Evolutionary conservation across 2,113 vertebrate genomes (phyloP).

Genomic region (Pangasianodon gigas): DNA sequence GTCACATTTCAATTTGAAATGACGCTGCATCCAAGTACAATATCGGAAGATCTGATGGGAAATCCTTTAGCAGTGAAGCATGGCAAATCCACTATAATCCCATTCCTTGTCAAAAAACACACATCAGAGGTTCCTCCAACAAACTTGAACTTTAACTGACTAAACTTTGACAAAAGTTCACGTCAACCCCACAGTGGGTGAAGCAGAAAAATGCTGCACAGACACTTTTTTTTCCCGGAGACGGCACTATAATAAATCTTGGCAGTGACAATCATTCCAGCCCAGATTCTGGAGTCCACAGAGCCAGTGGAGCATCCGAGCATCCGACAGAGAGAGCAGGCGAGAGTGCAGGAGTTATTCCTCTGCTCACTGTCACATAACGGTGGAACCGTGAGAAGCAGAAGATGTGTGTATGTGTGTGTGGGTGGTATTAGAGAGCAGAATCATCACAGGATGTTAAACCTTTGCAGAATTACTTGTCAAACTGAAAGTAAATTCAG

Average conservation of each 20-base stretch:
- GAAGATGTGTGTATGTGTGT: background rate
- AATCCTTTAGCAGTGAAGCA: background rate
- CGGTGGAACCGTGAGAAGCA: background rate
- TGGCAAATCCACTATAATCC: background rate
- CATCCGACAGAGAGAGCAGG: background rate
- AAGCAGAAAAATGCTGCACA: conserved; percentile 30
- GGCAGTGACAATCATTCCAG: conserved; percentile 35
- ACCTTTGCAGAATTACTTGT: conserved; percentile 33
- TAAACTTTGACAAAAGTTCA: conserved; percentile 23
- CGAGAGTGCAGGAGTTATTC: background rate
- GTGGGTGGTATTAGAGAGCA: conserved; percentile 5
- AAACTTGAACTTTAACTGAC: conserved; percentile 1
- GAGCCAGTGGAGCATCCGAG: conserved; percentile 12
- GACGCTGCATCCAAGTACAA: background rate
- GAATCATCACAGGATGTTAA: conserved; percentile 19
- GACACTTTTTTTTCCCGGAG: conserved; percentile 7
- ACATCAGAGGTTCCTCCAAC: background rate
- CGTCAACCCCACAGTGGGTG: background rate
- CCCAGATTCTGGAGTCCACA: conserved; percentile 11
- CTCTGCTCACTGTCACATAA: background rate
- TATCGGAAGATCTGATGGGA: background rate
- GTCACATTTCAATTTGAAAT: background rate
- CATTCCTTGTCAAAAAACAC: background rate
- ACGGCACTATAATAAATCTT: conserved; percentile 37
- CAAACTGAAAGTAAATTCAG: conserved; percentile 34